Evolutionary conservation across 1,140 invertebrate species (phyloP).

Genomic region (Diabrotica undecimpunctata): DNA sequence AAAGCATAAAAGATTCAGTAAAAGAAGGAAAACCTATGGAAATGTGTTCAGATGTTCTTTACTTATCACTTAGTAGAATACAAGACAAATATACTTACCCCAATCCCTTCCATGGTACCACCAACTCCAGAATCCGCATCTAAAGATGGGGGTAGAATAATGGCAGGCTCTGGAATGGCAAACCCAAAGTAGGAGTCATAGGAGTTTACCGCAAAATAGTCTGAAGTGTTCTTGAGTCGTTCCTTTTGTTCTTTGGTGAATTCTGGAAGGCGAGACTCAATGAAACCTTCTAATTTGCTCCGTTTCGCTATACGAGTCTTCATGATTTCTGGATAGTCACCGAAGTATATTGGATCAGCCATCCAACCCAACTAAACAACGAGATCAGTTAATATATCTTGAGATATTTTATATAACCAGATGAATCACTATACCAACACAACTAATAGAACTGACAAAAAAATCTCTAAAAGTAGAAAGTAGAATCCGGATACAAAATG

Average conservation of each 20-base stretch:
- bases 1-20: too few relatives aligned
- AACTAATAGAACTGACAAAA: too few relatives aligned
- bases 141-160: constrained; percentile 3
- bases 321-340: constrained; percentile 60
- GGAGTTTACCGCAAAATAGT: constrained; percentile 50
- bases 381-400: background rate
- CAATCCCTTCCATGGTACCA: background rate
- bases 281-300: constrained; percentile 50
- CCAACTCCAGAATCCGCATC: constrained; percentile 18
- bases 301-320: constrained; percentile 52
- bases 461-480: too few relatives aligned
- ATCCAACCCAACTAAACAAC: constrained; percentile 58
- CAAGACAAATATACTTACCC: constrained; percentile 6
- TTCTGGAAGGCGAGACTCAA: constrained; percentile 57
- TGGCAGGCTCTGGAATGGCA: constrained; percentile 7
- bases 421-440: background rate
- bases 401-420: background rate
- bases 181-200: background rate
- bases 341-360: constrained; percentile 58
- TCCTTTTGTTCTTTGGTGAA: constrained; percentile 52
- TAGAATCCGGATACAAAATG: too few relatives aligned
- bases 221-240: constrained; percentile 47
- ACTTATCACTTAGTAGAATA: background rate
- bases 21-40: too few relatives aligned
- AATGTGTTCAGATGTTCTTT: background rate